A percentile compares a stretch with the other conserved stretches of the same genome.
phyloP scores from a whole-genome alignment of 2,888 invertebrate genomes.

The Philereme vetulata region DNA sequence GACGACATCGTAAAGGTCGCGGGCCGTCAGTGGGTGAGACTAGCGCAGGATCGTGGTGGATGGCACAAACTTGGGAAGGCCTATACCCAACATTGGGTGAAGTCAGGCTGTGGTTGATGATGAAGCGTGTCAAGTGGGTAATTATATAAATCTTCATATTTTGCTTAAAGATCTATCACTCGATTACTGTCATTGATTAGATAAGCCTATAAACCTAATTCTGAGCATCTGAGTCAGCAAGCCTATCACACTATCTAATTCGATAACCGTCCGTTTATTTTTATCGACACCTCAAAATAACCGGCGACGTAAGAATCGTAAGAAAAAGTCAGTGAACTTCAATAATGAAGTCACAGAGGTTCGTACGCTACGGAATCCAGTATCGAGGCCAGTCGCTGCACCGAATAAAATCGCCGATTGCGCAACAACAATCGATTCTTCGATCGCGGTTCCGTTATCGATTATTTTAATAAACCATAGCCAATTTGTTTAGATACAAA shows the following conservation, averaged over 20 bases:
- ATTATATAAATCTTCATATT: background rate
- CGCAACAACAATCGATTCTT: slow-evolving; percentile 61
- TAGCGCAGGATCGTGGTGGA: too few species aligned
- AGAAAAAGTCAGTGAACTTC: slow-evolving; percentile 57
- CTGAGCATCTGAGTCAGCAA: slow-evolving; percentile 17
- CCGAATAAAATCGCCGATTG: slow-evolving; percentile 67
- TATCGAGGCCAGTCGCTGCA: slow-evolving; percentile 61
- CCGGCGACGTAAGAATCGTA: slow-evolving; percentile 43
- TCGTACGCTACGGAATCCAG: slow-evolving; percentile 51
- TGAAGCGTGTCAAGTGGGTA: slow-evolving; percentile 2
- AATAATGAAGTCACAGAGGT: slow-evolving; percentile 59
- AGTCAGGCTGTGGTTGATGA: too few species aligned
- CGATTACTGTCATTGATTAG: slow-evolving; percentile 10
- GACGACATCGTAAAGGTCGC: too few species aligned
- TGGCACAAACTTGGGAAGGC: too few species aligned
- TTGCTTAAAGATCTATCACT: slow-evolving; percentile 4
- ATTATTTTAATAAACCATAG: slow-evolving; percentile 58
- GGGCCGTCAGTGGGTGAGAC: too few species aligned
- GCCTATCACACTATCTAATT: slow-evolving; percentile 30
- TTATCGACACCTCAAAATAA: slow-evolving; percentile 43
- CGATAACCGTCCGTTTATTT: slow-evolving; percentile 38
- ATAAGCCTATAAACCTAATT: slow-evolving; percentile 15
- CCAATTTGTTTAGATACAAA: slow-evolving; percentile 47
- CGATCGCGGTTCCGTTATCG: slow-evolving; percentile 60
- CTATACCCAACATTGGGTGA: too few species aligned